These are phyloP conservation scores for Dallia pectoralis DNA, from an alignment of 2,797 vertebrate species.

Conservation along the genomic window DNA sequence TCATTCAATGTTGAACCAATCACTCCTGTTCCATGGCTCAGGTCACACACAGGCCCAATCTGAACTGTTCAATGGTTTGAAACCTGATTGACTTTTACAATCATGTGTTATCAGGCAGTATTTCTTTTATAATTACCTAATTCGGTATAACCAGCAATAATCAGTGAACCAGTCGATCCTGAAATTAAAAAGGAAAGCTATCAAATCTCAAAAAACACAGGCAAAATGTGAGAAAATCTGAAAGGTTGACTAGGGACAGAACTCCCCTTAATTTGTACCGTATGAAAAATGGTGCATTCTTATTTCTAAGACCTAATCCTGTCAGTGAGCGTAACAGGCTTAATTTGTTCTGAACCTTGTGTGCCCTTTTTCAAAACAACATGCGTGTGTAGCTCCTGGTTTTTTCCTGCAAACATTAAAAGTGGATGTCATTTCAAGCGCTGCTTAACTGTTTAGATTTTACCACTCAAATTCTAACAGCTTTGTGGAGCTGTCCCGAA, in stretches of 20 bases:
- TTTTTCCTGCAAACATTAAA: background rate
- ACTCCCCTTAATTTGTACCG: background rate
- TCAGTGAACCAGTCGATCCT: conserved; percentile 5
- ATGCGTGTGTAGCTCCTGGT: background rate
- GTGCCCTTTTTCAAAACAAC: background rate
- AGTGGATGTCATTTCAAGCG: background rate
- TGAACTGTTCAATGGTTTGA: conserved; percentile 28
- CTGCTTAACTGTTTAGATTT: background rate
- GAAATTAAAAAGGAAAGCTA: conserved; percentile 15
- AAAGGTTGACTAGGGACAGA: background rate
- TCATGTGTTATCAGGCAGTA: conserved; percentile 43
- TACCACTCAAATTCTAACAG: background rate
- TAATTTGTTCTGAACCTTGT: background rate
- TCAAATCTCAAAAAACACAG: conserved; percentile 2
- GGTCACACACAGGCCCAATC: conserved; percentile 9
- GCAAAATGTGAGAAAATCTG: conserved; percentile 15
- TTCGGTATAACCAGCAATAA: conserved; percentile 32
- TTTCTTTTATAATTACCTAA: conserved; percentile 43
- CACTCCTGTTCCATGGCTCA: no score
- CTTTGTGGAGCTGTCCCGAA: background rate
- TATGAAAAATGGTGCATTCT: background rate
- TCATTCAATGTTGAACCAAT: background rate
- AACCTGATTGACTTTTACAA: conserved; percentile 20
- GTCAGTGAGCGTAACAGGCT: background rate
- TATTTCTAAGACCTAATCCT: background rate